phyloP scores from a whole-genome alignment of 2,888 invertebrate species.

The Abrostola triplasia region DNA sequence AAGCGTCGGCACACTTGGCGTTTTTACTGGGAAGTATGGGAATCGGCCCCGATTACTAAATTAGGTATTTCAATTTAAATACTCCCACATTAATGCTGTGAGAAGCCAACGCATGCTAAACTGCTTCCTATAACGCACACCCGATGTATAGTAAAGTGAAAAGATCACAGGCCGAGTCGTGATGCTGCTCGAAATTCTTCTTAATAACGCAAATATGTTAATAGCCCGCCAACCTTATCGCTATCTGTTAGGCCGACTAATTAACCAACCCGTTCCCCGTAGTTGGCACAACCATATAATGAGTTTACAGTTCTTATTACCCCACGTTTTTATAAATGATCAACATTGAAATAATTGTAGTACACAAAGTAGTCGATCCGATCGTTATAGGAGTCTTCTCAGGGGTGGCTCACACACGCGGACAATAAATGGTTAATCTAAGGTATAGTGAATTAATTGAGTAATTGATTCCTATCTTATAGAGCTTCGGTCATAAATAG shows the following conservation, averaged over 20 bases:
- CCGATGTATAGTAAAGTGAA: not conserved
- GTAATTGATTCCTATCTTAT: conserved; percentile 39
- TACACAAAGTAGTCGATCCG: not conserved
- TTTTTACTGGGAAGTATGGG: conserved; percentile 31
- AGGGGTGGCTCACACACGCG: conserved; percentile 15
- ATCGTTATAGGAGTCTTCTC: conserved; percentile 18
- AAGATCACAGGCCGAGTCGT: not conserved
- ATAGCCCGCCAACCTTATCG: not conserved
- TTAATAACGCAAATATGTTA: conserved; percentile 8
- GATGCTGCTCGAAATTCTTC: conserved; percentile 4
- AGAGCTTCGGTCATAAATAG: conserved; percentile 38
- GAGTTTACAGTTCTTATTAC: conserved; percentile 5
- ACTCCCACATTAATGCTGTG: conserved; percentile 45
- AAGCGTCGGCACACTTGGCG: conserved; percentile 42
- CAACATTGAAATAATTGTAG: conserved; percentile 3
- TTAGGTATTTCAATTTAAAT: conserved; percentile 37
- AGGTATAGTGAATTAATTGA: conserved; percentile 44
- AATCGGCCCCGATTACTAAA: conserved; percentile 37
- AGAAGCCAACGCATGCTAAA: conserved; percentile 12
- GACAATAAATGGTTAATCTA: conserved; percentile 26
- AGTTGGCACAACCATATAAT: conserved; percentile 7
- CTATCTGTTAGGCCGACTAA: conserved; percentile 4
- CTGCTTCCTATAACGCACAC: not conserved
- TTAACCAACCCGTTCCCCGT: conserved; percentile 19
- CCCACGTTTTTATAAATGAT: conserved; percentile 18